A percentile compares a stretch with the other conserved stretches of the same genome.
phyloP scores from a whole-genome alignment of 2,797 vertebrate species.

The Setipinna tenuifilis region DNA sequence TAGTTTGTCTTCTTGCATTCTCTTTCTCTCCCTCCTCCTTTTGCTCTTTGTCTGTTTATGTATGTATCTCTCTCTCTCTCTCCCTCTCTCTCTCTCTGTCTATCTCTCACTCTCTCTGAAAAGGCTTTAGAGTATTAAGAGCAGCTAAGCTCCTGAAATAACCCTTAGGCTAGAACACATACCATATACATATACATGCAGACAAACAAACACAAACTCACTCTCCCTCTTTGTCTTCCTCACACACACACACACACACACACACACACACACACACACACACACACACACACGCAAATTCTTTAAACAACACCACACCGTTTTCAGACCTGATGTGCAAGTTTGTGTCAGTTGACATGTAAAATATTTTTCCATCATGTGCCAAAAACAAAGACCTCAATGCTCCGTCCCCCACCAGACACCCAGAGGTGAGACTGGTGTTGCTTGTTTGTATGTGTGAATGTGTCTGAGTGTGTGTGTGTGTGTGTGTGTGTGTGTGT shows the following conservation, averaged over 20 bases:
- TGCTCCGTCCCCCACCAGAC: background rate
- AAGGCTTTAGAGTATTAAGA: constrained; percentile 32
- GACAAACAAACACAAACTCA: background rate
- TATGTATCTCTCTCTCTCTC: background rate
- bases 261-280: background rate
- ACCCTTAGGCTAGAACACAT: constrained; percentile 27
- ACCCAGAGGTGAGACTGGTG: background rate
- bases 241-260: background rate
- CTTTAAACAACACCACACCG: background rate
- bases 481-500: background rate
- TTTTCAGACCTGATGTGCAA: background rate
- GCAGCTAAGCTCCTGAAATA: constrained; percentile 29
- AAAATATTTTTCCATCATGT: constrained; percentile 1
- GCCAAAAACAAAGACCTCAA: background rate
- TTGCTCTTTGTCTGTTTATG: background rate
- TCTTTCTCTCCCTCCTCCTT: background rate
- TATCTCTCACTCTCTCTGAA: background rate
- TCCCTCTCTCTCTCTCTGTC: constrained; percentile 22
- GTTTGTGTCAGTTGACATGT: constrained; percentile 13
- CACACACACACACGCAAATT: background rate
- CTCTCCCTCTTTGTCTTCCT: background rate
- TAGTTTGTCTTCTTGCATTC: no score
- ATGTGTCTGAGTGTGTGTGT: background rate
- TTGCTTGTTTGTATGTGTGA: background rate
- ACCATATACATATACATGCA: background rate